Conservation (phyloP, 2,888 invertebrate genomes). For the Xanthia togata region DNA sequence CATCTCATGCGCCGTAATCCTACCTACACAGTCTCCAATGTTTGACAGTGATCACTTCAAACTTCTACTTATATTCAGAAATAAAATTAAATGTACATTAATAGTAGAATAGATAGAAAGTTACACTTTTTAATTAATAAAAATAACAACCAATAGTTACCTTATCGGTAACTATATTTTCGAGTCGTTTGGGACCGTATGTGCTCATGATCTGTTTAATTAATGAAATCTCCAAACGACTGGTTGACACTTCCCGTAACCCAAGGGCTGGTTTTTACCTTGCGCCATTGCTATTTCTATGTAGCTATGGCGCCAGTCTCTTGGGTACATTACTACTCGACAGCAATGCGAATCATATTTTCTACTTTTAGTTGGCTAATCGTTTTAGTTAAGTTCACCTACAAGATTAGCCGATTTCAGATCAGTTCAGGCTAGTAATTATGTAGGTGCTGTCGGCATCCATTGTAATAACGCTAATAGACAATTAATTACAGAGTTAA, state of each 20-base stretch:
- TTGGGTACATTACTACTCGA: too few species aligned
- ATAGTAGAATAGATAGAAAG: too few species aligned
- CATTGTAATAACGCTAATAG: conserved; percentile 46
- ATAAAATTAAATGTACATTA: too few species aligned
- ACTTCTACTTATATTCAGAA: background rate
- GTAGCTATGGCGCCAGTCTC: too few species aligned
- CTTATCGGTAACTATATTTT: background rate
- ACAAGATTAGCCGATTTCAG: conserved; percentile 14
- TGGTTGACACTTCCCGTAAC: background rate
- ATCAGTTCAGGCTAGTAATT: conserved; percentile 26
- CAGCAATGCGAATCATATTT: too few species aligned
- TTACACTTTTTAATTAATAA: too few species aligned
- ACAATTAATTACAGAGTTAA: conserved; percentile 47
- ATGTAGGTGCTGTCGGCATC: conserved; percentile 20
- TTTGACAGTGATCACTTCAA: background rate
- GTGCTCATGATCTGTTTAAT: background rate
- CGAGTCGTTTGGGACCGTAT: background rate
- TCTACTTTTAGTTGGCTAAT: too few species aligned
- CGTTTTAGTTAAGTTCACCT: background rate
- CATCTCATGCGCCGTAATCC: background rate
- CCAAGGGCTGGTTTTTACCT: too few species aligned
- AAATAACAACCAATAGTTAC: too few species aligned
- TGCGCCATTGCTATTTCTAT: too few species aligned
- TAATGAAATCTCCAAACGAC: background rate
- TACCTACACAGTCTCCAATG: background rate